Evolutionary conservation across 2,797 vertebrate genomes (phyloP).

Genomic region (Rallus crepitans): DNA sequence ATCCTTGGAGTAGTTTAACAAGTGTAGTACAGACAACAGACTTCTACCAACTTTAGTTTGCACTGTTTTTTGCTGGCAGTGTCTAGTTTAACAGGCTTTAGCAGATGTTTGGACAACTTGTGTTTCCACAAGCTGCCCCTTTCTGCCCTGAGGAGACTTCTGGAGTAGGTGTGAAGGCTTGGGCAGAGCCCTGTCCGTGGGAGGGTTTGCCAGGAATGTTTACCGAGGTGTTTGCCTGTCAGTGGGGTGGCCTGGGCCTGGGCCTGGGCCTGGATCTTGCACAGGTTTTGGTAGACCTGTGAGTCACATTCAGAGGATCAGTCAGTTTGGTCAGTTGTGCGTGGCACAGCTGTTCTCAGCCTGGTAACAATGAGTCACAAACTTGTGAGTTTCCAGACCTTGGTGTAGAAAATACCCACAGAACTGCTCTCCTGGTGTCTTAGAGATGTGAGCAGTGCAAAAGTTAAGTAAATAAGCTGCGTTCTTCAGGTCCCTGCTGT

Average conservation of each 20-base stretch:
- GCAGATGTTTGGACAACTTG: neutral
- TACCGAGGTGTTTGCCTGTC: rapidly evolving
- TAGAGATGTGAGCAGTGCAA: neutral
- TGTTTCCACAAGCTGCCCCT: neutral
- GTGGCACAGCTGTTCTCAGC: neutral
- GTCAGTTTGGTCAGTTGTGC: neutral
- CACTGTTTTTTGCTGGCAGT: neutral
- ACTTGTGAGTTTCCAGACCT: slow-evolving; percentile 55
- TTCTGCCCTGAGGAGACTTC: neutral
- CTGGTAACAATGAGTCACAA: neutral
- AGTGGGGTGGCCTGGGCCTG: neutral
- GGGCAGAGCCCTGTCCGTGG: rapidly evolving
- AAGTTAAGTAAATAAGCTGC: neutral
- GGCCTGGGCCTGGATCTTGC: neutral
- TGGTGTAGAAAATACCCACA: neutral
- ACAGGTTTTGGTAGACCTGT: neutral
- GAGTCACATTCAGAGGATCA: neutral
- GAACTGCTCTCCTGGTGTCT: neutral
- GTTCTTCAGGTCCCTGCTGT: neutral
- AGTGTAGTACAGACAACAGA: neutral
- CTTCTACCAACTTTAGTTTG: rapidly evolving
- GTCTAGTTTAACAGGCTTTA: neutral
- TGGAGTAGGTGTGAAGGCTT: neutral
- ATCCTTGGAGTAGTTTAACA: neutral
- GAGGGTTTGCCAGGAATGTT: rapidly evolving